These are phyloP conservation scores for Cheilosia scutellata DNA, from an alignment of 2,888 invertebrate species.

Conservation along the genomic window DNA sequence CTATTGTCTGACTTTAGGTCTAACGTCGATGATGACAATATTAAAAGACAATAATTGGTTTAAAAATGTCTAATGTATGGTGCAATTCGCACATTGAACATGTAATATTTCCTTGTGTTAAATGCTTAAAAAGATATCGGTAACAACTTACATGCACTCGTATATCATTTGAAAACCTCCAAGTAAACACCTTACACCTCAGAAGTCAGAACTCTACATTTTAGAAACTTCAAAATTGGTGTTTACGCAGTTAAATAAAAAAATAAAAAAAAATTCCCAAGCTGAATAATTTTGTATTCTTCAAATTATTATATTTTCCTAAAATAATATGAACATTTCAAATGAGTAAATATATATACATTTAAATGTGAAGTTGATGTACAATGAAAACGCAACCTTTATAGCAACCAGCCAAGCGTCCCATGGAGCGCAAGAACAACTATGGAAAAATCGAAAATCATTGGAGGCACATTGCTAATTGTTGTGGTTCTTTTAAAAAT, in stretches of 20 bases:
- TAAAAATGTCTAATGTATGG: no score
- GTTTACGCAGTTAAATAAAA: not conserved
- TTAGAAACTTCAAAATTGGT: not conserved
- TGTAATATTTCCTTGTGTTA: no score
- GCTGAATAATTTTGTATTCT: not conserved
- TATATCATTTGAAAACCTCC: no score
- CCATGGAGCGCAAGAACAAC: constrained; percentile 31
- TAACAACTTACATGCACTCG: no score
- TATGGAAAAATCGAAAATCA: constrained; percentile 16
- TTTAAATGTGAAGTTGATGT: not conserved
- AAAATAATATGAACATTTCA: not conserved
- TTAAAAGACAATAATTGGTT: no score
- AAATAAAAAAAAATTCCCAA: not conserved
- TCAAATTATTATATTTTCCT: not conserved
- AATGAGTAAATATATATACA: not conserved
- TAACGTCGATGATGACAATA: no score
- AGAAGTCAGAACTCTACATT: no score
- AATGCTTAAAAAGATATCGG: no score
- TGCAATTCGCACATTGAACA: no score
- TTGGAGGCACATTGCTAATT: constrained; percentile 13
- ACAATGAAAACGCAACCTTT: not conserved
- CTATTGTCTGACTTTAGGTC: no score
- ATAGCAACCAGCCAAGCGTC: constrained; percentile 1
- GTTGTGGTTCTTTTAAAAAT: constrained; percentile 22
- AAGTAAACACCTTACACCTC: no score